Conservation (phyloP, 2,888 invertebrate genomes). For the Pyrgus malvae region DNA sequence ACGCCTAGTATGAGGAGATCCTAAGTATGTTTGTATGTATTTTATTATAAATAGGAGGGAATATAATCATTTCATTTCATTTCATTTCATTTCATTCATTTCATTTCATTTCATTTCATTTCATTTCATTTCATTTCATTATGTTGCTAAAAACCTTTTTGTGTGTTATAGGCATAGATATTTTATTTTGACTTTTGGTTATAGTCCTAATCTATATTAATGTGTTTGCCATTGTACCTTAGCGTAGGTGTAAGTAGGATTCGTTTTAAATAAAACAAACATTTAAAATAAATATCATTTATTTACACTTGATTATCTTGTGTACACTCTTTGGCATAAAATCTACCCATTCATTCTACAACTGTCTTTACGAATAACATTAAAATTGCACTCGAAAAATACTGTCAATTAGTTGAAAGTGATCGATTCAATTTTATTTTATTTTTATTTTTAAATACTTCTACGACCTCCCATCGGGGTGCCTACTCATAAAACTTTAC, state of each 20-base stretch:
- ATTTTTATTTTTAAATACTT: no score
- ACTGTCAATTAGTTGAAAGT: constrained; percentile 46
- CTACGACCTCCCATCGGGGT: constrained; percentile 5
- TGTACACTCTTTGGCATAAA: constrained; percentile 76
- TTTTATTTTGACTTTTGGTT: no score
- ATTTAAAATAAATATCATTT: constrained; percentile 59
- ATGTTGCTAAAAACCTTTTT: no score
- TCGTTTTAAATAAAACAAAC: constrained; percentile 13
- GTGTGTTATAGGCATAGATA: no score
- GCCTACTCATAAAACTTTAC: constrained; percentile 33
- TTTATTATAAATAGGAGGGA: no score
- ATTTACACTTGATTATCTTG: constrained; percentile 65
- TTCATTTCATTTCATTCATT: no score
- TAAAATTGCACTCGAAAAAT: constrained; percentile 74
- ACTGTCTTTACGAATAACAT: constrained; percentile 41
- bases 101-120: no score
- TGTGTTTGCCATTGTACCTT: no score
- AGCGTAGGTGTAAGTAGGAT: no score
- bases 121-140: no score
- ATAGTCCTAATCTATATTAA: no score
- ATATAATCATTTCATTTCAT: no score
- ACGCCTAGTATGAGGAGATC: constrained; percentile 40
- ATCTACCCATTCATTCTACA: constrained; percentile 60
- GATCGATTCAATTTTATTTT: constrained; percentile 13
- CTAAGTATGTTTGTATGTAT: constrained; percentile 24